Base-by-base conservation (phyloP, 30 jellyfish, hydroid and myxozoan genomes). In the Cassiopea xamachana region DNA sequence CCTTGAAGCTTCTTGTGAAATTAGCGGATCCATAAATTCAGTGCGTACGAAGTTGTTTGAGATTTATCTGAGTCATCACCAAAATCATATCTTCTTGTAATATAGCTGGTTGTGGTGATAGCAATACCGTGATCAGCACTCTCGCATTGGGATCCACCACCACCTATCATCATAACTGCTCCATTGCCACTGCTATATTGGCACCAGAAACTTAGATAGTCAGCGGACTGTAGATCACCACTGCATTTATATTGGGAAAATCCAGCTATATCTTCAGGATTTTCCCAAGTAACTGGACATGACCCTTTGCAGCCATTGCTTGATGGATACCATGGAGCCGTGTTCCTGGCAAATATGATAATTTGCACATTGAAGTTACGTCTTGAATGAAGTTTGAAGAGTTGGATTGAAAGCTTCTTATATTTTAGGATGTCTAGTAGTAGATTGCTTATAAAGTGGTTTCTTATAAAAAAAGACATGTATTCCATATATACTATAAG, bases 81-180 rank as follows among this genome's bases (percentile, higher is more conserved):
- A 67, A 82, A 82, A 82, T 82, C 90, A 14, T 4, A 9, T 19
- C 73, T 2, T 9, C 69, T 27, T 27, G 44, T 1, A 39, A 27
- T 2, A 39, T 48, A 46, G 69, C 77, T 64, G 1, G 69, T 70
- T 51, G 76, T 89, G 1, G 94, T 87, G 12, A 87, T 69, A 7
- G 81, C 94, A 48, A 87, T 47, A 1, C 94, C 94, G 39, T 87
- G 94, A 48, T 87, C 94, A 1, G 94, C 94, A 5, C 94, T 61
- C 0, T 71, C 69, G 27, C 94, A 87, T 64, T 87, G 49, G n/a
- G 75, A 39, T 6, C 94, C 94, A 48, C 94, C 94, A 6, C 94
- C 94, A 0, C 94, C 94, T 10, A 87, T 76, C 94, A 87, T 87
- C 59, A 87, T 62, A 0, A 87, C 94, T 1, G 94, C 74, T 43